Percentiles rank a stretch among this genome's conserved stretches.
phyloP scores from a whole-genome alignment of 2,888 invertebrate species.

The Temnothorax ravouxi region DNA sequence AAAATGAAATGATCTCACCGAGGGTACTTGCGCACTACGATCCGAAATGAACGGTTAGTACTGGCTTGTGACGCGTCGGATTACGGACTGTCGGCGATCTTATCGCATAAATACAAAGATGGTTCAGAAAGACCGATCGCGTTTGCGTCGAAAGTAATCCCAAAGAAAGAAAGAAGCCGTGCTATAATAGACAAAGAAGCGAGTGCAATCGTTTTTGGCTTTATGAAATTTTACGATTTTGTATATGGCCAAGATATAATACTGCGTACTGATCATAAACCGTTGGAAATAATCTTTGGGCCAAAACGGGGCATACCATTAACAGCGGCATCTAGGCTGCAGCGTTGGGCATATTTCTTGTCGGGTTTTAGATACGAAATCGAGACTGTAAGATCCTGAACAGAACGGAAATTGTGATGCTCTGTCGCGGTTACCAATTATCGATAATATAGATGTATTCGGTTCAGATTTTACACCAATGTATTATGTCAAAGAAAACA shows the following conservation, averaged over 20 bases:
- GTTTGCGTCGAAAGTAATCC: neutral
- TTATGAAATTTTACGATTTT: neutral
- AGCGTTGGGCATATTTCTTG: neutral
- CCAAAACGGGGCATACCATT: neutral
- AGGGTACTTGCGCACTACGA: no score
- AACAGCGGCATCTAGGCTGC: neutral
- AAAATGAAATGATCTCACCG: no score
- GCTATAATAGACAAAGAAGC: neutral
- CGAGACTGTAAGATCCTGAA: neutral
- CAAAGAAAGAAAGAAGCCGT: neutral
- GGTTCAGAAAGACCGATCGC: neutral
- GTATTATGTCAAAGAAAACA: neutral
- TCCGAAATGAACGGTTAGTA: neutral
- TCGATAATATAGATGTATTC: neutral
- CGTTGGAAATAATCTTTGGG: neutral
- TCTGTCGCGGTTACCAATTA: neutral
- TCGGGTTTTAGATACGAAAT: neutral
- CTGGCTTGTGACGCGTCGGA: neutral
- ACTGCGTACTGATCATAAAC: neutral
- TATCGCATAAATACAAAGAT: neutral
- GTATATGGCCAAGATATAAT: neutral
- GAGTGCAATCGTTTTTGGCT: neutral
- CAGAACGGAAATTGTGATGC: neutral
- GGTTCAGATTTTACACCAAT: neutral
- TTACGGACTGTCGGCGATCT: neutral